Base-by-base conservation (phyloP, 2,888 invertebrate species). In the Cephus sareptanus region DNA sequence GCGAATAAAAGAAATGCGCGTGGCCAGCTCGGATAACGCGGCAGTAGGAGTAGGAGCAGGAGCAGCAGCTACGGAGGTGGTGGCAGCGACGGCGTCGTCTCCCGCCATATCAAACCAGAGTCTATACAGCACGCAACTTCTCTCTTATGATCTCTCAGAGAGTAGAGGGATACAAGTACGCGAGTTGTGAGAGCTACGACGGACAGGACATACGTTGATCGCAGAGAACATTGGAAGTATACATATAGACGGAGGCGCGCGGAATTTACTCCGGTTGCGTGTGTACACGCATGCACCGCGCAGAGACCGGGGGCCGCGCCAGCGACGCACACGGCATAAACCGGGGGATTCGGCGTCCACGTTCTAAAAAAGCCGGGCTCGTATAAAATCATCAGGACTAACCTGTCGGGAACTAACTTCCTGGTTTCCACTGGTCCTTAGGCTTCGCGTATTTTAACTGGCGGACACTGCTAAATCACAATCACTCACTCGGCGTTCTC, bases 61-160 rank as follows among this genome's bases (percentile, higher is more conserved):
- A 56, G 56, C 56, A 23, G 56, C 23, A 23, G 56, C 56, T 23
- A 56, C 23, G 56, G 23, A 23, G 56, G 23, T 56, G 56, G 56
- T 56, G 56, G 23, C 56, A 56, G 23, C 23, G 56, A 56, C 56
- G 56, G 56, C 56, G 56, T 56, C 87, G 88, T 88, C 87, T 86
- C 87, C 87, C 87, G 85, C 87, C 87, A 85, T 86, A 87, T 88
- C 88, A 83, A 40, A 81, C 75, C 84, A 80, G 82, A 80, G 56
- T 56, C 23, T 56, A 23, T 56, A 80, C 80, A 77, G 78, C 82
- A 80, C 80, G 79, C 83, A 77, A 79, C 76, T 75, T 75, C 69
- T 34, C 69, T 69, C 71, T 68, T 37, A 77, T 73, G 75, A 75
- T 68, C 73, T 4, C 33, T 34, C 13, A 31, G 15, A 13, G 23